Base-by-base conservation (phyloP, 2,888 invertebrate genomes). In the Tuta absoluta region DNA sequence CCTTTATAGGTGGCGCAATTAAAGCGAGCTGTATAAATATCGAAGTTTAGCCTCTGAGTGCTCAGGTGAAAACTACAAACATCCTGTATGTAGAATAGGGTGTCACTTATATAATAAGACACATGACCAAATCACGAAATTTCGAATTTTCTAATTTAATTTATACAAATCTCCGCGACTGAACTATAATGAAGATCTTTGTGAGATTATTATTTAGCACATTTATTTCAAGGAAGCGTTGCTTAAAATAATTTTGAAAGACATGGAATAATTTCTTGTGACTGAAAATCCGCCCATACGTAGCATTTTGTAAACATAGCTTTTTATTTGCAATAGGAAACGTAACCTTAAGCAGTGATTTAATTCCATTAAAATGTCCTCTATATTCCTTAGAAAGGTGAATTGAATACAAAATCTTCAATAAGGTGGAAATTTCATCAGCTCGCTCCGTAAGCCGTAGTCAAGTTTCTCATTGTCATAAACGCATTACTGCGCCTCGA, bases 1-100 rank as follows among this genome's bases (percentile, higher is more conserved):
- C 69, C 69, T 75, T 71, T 74, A 71, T 70, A 66, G 68, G 68
- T 72, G 68, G 64, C 71, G 75, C 69, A 76, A 79, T 79, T 77
- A 76, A 74, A 73, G 68, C 72, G 69, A 62, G 49, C 68, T 63
- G 67, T 69, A 60, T 72, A 66, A 70, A 72, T 53, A 53, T 53
- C 38, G 33, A 53, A 61, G 61, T 61, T 48, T 14, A 38, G 24
- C 63, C 23, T 63, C 57, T 49, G 45, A 41, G 45, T 45, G 8
- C 21, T 48, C 45, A 11, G 24, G n/a, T 28, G 61, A 24, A 49
- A 61, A 48, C 49, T 61, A 8, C 10, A n/a, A n/a, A 28, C 28
- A 28, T 28, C 28, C 28, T 28, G 28, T 28, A 5, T 28, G 28
- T 28, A 5, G 2, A 28, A 28, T 28, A 28, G 28, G 28, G 2